A percentile compares a stretch with the other conserved stretches of the same genome.
Evolutionary conservation across 2,113 vertebrate species (phyloP).

Genomic region (Eulacestoma nigropectus): DNA sequence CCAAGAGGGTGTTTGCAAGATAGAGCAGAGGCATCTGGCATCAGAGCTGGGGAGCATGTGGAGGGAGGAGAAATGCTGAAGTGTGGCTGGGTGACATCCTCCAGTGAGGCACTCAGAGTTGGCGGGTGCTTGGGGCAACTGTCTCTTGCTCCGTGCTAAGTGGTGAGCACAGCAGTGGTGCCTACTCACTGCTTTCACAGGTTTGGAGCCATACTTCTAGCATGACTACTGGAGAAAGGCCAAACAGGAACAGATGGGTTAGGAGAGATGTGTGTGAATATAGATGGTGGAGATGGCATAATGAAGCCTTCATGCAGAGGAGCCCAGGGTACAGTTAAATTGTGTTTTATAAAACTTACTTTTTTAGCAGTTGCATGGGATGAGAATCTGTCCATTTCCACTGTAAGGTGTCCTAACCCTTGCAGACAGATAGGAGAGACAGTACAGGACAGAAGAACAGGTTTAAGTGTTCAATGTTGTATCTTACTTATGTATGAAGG

Average conservation of each 20-base stretch:
- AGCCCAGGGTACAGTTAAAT: background rate
- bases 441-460: background rate
- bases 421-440: background rate
- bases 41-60: background rate
- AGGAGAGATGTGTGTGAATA: slow-evolving; percentile 45
- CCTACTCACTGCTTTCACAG: slow-evolving; percentile 46
- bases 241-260: slow-evolving; percentile 54
- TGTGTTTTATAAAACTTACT: background rate
- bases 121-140: slow-evolving; percentile 46
- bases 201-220: slow-evolving; percentile 49
- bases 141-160: background rate
- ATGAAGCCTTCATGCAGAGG: slow-evolving; percentile 24
- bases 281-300: slow-evolving; percentile 31
- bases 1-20: background rate
- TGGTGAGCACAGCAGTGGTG: slow-evolving; percentile 42
- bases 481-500: background rate
- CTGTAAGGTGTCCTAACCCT: background rate
- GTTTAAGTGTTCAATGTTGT: background rate
- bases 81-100: slow-evolving; percentile 27
- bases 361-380: slow-evolving; percentile 1
- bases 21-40: slow-evolving; percentile 4
- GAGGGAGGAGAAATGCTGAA: slow-evolving; percentile 21
- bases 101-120: slow-evolving; percentile 23
- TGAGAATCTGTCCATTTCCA: background rate
- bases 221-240: slow-evolving; percentile 49